Evolutionary conservation across 2,888 invertebrate genomes (phyloP).

Genomic region (Girardia tigrina): DNA sequence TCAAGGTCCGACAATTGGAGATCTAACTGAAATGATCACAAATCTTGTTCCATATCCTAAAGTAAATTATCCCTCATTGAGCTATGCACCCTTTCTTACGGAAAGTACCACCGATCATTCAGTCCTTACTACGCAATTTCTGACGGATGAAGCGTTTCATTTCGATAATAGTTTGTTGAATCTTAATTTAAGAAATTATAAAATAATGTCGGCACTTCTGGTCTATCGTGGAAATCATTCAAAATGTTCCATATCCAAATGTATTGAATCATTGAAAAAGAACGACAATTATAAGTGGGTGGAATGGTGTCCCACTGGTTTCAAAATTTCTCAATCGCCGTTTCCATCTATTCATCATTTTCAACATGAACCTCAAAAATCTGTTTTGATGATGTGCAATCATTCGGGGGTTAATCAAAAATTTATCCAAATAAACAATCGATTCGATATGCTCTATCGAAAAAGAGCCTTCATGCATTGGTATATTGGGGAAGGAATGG

Average conservation of each 20-base stretch:
- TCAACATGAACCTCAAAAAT: not conserved
- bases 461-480: constrained; percentile 26
- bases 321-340: constrained; percentile 55
- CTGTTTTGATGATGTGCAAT: constrained; percentile 1
- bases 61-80: not conserved
- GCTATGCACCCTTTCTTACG: constrained; percentile 25
- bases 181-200: constrained; percentile 50
- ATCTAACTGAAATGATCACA: constrained; percentile 40
- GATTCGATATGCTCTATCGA: constrained; percentile 17
- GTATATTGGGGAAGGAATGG: constrained; percentile 33
- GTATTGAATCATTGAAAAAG: constrained; percentile 44
- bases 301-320: constrained; percentile 67
- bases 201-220: constrained; percentile 52
- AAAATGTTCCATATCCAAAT: constrained; percentile 38
- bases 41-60: constrained; percentile 23
- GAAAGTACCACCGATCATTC: not conserved
- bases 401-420: constrained; percentile 17
- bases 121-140: constrained; percentile 55
- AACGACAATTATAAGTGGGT: constrained; percentile 60
- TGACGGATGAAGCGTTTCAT: constrained; percentile 74
- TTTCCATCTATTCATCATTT: not conserved
- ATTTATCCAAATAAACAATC: not conserved
- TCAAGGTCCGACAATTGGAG: constrained; percentile 52
- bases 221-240: constrained; percentile 41
- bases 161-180: constrained; percentile 72